Conservation (phyloP, 2,113 vertebrate species). For the Eulemur rufifrons region DNA sequence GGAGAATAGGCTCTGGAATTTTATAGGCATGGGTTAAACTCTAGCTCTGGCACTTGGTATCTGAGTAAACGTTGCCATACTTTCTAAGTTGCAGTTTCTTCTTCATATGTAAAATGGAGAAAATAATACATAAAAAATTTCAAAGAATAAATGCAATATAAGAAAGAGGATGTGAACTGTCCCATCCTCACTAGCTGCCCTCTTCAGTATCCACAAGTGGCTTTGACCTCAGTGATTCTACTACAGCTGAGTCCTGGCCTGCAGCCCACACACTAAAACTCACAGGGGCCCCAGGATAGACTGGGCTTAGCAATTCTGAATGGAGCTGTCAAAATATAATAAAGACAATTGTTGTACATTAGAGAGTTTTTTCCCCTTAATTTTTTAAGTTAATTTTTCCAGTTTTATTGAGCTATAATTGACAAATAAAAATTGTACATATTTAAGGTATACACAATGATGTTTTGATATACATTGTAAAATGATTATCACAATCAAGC, state of each 20-base stretch:
- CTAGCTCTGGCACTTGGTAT: background rate
- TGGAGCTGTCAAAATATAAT: background rate
- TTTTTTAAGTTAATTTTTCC: background rate
- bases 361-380: background rate
- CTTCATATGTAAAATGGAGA: background rate
- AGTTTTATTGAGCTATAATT: background rate
- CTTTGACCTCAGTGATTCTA: background rate
- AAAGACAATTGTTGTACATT: background rate
- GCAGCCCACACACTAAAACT: background rate
- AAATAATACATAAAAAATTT: background rate
- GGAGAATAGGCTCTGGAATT: background rate
- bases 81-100: background rate
- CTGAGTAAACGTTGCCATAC: background rate
- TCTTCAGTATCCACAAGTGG: background rate
- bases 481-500: background rate
- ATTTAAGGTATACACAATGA: background rate
- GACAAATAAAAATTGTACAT: background rate
- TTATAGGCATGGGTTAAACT: background rate
- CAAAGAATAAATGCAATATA: background rate
- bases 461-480: background rate
- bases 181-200: background rate
- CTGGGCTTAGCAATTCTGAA: background rate
- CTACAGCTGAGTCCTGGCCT: background rate
- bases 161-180: background rate
- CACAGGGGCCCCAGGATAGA: background rate